Conservation (phyloP, 1,140 invertebrate species). For the Heliconius eleuchia region DNA sequence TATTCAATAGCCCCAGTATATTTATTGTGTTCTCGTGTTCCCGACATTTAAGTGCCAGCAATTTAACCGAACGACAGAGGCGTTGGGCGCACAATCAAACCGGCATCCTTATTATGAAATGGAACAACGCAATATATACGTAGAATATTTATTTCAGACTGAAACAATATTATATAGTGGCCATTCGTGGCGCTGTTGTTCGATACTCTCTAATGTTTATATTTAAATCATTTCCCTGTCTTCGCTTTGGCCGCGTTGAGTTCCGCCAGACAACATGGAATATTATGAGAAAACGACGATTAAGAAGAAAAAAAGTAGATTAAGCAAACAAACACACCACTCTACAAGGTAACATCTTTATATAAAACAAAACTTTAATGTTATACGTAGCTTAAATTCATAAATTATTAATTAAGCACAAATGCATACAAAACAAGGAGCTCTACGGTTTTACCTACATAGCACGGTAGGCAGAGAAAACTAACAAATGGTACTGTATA, state of each 20-base stretch:
- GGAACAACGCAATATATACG: background rate
- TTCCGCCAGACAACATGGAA: background rate
- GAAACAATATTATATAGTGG: background rate
- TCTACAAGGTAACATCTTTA: no score
- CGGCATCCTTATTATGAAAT: constrained; percentile 17
- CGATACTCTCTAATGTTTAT: no score
- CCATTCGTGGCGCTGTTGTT: background rate
- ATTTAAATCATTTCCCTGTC: background rate
- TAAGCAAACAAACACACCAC: no score
- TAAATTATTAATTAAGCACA: no score
- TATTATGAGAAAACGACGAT: background rate
- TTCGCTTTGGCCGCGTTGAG: background rate
- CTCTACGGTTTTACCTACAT: no score
- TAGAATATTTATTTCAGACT: background rate
- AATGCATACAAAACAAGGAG: no score
- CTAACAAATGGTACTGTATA: no score
- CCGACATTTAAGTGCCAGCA: constrained; percentile 10
- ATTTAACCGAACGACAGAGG: constrained; percentile 16
- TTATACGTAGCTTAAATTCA: no score
- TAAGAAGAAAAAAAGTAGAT: no score
- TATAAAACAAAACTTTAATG: no score
- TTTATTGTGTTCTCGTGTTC: constrained; percentile 4
- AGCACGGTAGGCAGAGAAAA: no score
- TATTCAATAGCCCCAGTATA: constrained; percentile 1
- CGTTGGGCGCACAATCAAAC: constrained; percentile 3